Percentiles rank a stretch among this genome's conserved stretches.
Evolutionary conservation across 53 echinoderm and acorn worm genomes (phyloP).

Genomic region (Echinometra lucunter): DNA sequence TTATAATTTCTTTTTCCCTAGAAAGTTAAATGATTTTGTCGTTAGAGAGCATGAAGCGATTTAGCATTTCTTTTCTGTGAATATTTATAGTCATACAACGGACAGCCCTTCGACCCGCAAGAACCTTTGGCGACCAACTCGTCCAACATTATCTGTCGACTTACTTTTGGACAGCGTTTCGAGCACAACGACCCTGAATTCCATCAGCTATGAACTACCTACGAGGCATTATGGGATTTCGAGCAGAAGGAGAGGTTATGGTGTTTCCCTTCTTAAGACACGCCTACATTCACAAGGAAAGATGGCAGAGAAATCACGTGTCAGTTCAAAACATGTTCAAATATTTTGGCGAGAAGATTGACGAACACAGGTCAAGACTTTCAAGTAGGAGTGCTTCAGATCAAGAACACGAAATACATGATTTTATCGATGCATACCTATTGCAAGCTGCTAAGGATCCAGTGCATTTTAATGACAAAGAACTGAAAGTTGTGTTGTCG

Average conservation of each 20-base stretch:
- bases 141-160: constrained; percentile 72
- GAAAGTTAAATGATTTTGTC: no score
- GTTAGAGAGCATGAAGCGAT: not conserved
- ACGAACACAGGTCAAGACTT: constrained; percentile 41
- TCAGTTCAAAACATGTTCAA: constrained; percentile 40
- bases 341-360: constrained; percentile 58
- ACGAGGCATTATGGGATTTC: constrained; percentile 73
- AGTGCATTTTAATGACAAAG: constrained; percentile 53
- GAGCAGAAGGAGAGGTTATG: constrained; percentile 64
- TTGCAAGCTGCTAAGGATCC: constrained; percentile 61
- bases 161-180: constrained; percentile 70
- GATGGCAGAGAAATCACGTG: constrained; percentile 37
- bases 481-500: constrained; percentile 56
- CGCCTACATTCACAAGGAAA: constrained; percentile 20
- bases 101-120: constrained; percentile 58
- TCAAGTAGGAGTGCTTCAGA: not conserved
- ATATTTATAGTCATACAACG: constrained; percentile 18
- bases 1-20: no score
- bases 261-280: constrained; percentile 61
- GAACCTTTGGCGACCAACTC: constrained; percentile 64
- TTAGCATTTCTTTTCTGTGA: not conserved
- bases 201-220: constrained; percentile 62
- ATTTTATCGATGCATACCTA: constrained; percentile 78
- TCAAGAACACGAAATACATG: constrained; percentile 57
- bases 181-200: constrained; percentile 73